Evolutionary conservation across 2,113 vertebrate species (phyloP).

Genomic region (Craseonycteris thonglongyai): DNA sequence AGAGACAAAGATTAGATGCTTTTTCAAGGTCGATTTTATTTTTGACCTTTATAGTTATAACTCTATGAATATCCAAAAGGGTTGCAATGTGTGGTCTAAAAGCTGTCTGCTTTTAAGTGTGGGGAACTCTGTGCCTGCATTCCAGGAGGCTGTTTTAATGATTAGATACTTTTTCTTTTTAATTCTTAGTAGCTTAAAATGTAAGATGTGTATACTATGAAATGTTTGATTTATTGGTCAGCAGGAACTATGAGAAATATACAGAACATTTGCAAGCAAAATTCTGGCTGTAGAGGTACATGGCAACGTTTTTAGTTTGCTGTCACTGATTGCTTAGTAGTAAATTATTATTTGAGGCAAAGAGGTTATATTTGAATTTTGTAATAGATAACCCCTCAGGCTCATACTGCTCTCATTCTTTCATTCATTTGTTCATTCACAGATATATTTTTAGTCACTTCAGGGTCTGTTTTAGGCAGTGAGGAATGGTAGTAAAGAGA

Average conservation of each 20-base stretch:
- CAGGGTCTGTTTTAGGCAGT: neutral
- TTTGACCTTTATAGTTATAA: neutral
- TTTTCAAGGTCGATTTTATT: neutral
- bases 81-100: neutral
- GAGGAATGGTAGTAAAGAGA: neutral
- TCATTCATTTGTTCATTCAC: neutral
- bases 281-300: neutral
- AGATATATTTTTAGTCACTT: neutral
- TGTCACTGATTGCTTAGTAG: neutral
- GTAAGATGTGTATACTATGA: neutral
- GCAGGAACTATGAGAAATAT: neutral
- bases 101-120: neutral
- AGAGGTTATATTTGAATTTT: neutral
- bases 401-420: neutral
- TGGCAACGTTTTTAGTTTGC: neutral
- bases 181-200: neutral
- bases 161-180: neutral
- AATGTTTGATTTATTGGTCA: constrained; percentile 10
- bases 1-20: neutral
- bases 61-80: neutral
- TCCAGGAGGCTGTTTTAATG: constrained; percentile 27
- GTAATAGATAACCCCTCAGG: neutral
- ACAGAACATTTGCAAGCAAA: neutral
- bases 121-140: neutral
- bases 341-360: neutral